Percentiles rank a stretch among this genome's conserved stretches.
Conservation (phyloP, 2,113 vertebrate species). For the Siphamia tubifer region DNA sequence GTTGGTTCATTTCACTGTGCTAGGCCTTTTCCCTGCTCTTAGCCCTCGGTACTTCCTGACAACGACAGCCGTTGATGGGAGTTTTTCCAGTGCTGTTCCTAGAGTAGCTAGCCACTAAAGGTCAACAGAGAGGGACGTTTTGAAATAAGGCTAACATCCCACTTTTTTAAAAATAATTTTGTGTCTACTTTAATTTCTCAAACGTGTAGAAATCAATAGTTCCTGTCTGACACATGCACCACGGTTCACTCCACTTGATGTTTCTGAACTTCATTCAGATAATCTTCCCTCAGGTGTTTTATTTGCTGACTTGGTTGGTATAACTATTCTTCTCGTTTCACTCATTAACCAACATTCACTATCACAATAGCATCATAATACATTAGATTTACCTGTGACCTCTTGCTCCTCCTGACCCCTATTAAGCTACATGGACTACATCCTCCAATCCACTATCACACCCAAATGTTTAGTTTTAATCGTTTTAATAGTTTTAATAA, state of each 20-base stretch:
- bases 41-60: constrained; percentile 69
- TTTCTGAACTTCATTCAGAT: not conserved
- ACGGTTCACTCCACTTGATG: not conserved
- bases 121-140: not conserved
- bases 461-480: too few relatives aligned
- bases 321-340: too few relatives aligned
- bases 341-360: not conserved
- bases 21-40: constrained; percentile 47
- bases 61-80: not conserved
- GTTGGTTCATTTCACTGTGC: constrained; percentile 11
- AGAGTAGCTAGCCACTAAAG: not conserved
- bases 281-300: not conserved
- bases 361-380: not conserved
- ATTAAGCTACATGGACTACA: too few relatives aligned
- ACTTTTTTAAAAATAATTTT: not conserved
- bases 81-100: not conserved
- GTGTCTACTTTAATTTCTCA: not conserved
- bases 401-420: not conserved
- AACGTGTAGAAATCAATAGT: not conserved
- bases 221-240: constrained; percentile 7
- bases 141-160: not conserved
- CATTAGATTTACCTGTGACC: not conserved
- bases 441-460: too few relatives aligned
- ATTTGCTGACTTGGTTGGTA: not conserved
- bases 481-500: not conserved